Base-by-base conservation (phyloP, 2,888 invertebrate species). In the Agonopterix arenella region DNA sequence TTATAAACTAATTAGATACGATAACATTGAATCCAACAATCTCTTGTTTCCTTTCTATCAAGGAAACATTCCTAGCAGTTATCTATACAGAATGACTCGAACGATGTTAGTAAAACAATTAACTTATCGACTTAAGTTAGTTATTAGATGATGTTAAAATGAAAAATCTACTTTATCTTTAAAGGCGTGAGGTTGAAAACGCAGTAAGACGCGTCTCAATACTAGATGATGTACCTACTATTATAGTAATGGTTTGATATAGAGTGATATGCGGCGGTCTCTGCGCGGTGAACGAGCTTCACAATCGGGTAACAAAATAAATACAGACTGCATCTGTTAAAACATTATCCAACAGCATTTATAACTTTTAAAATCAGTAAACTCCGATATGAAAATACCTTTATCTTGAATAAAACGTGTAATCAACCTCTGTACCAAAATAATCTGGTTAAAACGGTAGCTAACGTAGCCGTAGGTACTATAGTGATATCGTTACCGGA, bases 311-410 rank as follows among this genome's bases (percentile, higher is more conserved):
- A 43, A 46, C 48, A 45, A 36, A 48, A 38, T 48, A 44, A 28
- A 48, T 43, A 48, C 7, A 48, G 16, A 45, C 11, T 11, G 13
- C 11, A 44, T 49, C 28, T 43, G 47, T 43, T 43, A 40, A 51
- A 48, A 46, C 37, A 50, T 47, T 41, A 7, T 28, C 36, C 36
- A 52, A 49, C 49, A 47, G 47, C 49, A 13, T 8, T 13, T 44
- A 47, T 48, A 50, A 46, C 45, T 47, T 43, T 68, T 67, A 70
- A 68, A 71, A 69, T 65, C 64, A 64, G 70, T 80, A 79, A 79
- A 80, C 61, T 58, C 59, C 60, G 58, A 62, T 85, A 82, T 60
- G 76, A 85, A 85, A 85, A 85, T 85, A 84, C 66, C 56, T 48
- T 49, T 67, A 56, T 56, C 68, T 73, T 58, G 55, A 68, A 65